Evolutionary conservation across 1,140 invertebrate species (phyloP).

Genomic region (Pogonomyrmex barbatus): DNA sequence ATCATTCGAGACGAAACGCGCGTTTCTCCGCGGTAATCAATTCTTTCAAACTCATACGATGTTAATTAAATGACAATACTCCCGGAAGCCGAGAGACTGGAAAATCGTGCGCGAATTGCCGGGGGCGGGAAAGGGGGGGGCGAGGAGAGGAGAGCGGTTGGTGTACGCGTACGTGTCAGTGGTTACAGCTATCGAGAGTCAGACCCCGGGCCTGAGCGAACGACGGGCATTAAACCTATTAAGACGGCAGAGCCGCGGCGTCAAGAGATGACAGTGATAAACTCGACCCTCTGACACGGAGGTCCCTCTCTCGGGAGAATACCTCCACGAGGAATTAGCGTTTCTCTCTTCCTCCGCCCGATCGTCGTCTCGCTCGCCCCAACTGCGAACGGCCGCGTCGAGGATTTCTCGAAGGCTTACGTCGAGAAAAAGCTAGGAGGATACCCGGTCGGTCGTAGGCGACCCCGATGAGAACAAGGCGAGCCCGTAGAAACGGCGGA

Average conservation of each 20-base stretch:
- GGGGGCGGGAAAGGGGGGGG: background rate
- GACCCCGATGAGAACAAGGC: conserved; percentile 47
- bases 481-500: conserved; percentile 33
- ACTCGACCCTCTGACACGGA: conserved; percentile 80
- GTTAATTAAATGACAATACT: conserved; percentile 19
- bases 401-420: conserved; percentile 40
- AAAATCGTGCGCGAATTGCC: background rate
- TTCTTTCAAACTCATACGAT: background rate
- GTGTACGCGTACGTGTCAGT: conserved; percentile 60
- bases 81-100: conserved; percentile 36
- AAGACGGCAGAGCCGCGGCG: conserved; percentile 77
- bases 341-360: conserved; percentile 63
- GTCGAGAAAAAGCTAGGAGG: conserved; percentile 58
- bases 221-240: conserved; percentile 82
- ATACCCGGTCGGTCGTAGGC: conserved; percentile 45
- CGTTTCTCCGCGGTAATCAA: background rate
- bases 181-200: conserved; percentile 64
- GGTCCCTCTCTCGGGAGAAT: conserved; percentile 68
- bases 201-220: conserved; percentile 68
- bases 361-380: conserved; percentile 51
- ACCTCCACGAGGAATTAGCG: conserved; percentile 77
- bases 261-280: conserved; percentile 83
- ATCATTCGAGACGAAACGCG: background rate
- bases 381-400: conserved; percentile 13
- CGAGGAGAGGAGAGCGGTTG: background rate